phyloP scores from a whole-genome alignment of 2,113 vertebrate species.

The Ahaetulla prasina region DNA sequence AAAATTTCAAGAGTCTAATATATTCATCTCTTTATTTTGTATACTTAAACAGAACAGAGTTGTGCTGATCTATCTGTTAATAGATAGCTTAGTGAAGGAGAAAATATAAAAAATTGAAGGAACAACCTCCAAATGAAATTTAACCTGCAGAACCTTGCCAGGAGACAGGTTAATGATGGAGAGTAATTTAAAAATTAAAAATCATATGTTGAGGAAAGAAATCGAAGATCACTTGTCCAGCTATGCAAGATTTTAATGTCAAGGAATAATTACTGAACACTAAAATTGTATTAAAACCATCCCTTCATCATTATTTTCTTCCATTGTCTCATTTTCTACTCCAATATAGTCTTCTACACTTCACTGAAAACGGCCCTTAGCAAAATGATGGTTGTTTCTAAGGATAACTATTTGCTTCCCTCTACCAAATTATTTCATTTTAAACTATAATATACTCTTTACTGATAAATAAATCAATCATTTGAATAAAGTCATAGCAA shows the following conservation, averaged over 20 bases:
- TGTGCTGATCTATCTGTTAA: not conserved
- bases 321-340: not conserved
- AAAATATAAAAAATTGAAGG: not conserved
- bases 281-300: not conserved
- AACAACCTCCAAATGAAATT: not conserved
- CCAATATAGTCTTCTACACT: not conserved
- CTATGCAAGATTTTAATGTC: not conserved
- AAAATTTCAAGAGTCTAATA: not conserved
- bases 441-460: not conserved
- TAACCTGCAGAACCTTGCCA: not conserved
- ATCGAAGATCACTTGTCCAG: not conserved
- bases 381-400: not conserved
- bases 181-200: conserved; percentile 19
- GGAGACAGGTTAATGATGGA: not conserved
- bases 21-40: not conserved
- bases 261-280: not conserved
- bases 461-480: not conserved
- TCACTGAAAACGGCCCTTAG: not conserved
- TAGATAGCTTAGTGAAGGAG: not conserved
- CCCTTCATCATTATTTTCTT: not conserved
- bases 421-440: not conserved
- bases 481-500: not conserved
- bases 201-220: not conserved
- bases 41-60: not conserved
- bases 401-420: not conserved